Base-by-base conservation (phyloP, 64 coral and sea anemone species). In the Montipora foliosa region DNA sequence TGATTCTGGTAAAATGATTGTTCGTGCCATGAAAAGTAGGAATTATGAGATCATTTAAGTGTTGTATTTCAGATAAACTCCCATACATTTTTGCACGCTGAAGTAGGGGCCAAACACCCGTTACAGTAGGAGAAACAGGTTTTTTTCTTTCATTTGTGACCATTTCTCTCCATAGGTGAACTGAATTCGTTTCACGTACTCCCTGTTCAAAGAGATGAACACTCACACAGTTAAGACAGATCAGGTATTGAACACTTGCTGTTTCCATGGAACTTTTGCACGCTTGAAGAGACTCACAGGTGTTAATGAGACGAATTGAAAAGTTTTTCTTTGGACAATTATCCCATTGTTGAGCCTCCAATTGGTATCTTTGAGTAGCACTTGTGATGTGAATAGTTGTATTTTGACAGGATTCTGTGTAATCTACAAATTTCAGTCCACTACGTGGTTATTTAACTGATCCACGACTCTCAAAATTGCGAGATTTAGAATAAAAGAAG, bases 41-140 rank as follows among this genome's bases (percentile, higher is more conserved):
- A 71, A 17, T 44, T 68, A 84, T 84, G 37, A 84, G 53, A 67
- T 84, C 60, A 84, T 67, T 37, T 67, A 16, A 1, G 44, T 24
- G 37, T 84, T 44, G 58, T 17, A 15, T 67, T 84, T 29, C 29
- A 84, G 44, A 2, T 7, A 45, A 12, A 76, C 37, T 37, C 37
- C 2, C 37, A 37, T 37, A 37, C 37, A 37, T 37, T 37, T 37
- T 37, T 37, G 37, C 37, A 37, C 37, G 37, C 37, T 37, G 37
- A 37, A 37, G 37, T 37, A 37, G 37, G 37, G 37, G 37, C 37
- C 37, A 37, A 37, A 37, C 37, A 37, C 37, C 52, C 3, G 4
- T 55, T 10, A 55, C 52, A 7, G 52, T 55, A 55, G 6, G 52
- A 37, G 1, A 7, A 55, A 55, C 52, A 55, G 52, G 0, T 55